Conservation (phyloP, 2,888 invertebrate species). For the Phragmatobia fuliginosa region DNA sequence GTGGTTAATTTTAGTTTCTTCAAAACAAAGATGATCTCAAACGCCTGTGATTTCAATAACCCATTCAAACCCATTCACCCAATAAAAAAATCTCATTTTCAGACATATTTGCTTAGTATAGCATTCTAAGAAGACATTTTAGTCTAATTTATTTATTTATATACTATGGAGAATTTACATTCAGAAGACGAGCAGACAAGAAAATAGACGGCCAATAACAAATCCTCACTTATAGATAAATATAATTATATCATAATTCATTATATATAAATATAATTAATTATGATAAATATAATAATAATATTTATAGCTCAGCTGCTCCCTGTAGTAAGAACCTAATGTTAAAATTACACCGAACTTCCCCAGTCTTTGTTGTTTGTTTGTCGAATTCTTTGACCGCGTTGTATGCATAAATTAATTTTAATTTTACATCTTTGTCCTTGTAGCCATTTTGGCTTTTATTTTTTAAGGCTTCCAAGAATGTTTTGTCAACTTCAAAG, state of each 20-base stretch:
- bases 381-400: slow-evolving; percentile 67
- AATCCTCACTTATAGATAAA: too few relatives aligned
- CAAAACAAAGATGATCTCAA: too few relatives aligned
- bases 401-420: slow-evolving; percentile 72
- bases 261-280: too few relatives aligned
- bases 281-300: background rate
- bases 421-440: slow-evolving; percentile 58
- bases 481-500: slow-evolving; percentile 61
- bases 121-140: background rate
- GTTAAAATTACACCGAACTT: slow-evolving; percentile 60
- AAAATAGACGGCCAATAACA: too few relatives aligned
- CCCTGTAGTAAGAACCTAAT: slow-evolving; percentile 22
- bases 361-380: slow-evolving; percentile 72
- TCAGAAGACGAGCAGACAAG: too few relatives aligned
- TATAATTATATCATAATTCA: too few relatives aligned
- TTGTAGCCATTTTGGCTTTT: slow-evolving; percentile 45
- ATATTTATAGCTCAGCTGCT: slow-evolving; percentile 13
- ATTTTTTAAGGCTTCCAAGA: slow-evolving; percentile 46
- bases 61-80: too few relatives aligned
- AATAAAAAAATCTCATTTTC: background rate
- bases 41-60: too few relatives aligned
- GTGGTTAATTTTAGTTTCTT: too few relatives aligned
- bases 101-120: background rate
- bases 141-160: too few relatives aligned
- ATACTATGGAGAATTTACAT: too few relatives aligned